A percentile compares a stretch with the other conserved stretches of the same genome.
These are phyloP conservation scores for Protonibea diacanthus DNA, from an alignment of 2,797 vertebrate species.

Conservation along the genomic window DNA sequence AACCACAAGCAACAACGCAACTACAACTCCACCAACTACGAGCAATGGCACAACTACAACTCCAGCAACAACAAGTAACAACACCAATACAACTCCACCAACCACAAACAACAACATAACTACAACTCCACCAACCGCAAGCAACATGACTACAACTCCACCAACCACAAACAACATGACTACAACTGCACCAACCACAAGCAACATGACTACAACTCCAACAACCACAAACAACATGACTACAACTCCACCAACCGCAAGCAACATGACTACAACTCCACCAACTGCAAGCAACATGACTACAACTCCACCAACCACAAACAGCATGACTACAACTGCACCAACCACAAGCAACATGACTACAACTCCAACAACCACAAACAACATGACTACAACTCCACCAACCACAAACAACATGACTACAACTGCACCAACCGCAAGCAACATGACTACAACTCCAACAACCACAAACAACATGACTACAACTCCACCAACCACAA, in stretches of 20 bases:
- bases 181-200: fast-evolving
- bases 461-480: not conserved
- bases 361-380: not conserved
- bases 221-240: not conserved
- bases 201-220: not conserved
- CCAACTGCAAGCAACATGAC: not conserved
- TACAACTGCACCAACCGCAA: no score
- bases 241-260: fast-evolving
- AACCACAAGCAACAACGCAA: not conserved
- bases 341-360: fast-evolving
- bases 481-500: not conserved
- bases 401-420: not conserved
- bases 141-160: fast-evolving
- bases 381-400: not conserved
- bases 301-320: not conserved
- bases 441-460: not conserved
- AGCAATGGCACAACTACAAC: not conserved
- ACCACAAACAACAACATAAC: not conserved
- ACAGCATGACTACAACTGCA: not conserved
- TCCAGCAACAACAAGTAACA: not conserved
- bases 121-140: fast-evolving
- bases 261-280: not conserved
- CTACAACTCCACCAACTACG: not conserved
- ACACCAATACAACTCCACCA: not conserved
- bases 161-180: fast-evolving